A percentile compares a stretch with the other conserved stretches of the same genome.
phyloP scores from a whole-genome alignment of 2,888 invertebrate genomes.

The Leptopilina syphax region DNA sequence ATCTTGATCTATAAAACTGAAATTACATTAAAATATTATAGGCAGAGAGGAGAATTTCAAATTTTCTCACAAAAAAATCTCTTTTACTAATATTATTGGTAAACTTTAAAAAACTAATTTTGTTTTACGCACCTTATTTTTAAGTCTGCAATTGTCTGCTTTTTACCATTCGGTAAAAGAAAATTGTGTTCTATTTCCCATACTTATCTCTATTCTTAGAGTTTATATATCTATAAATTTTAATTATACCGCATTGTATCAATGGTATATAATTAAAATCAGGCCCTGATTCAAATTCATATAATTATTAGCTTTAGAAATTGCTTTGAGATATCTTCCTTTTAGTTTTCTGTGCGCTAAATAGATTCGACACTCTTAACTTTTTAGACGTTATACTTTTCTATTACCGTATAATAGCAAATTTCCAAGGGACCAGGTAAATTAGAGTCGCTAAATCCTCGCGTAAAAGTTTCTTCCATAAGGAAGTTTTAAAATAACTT shows the following conservation, averaged over 20 bases:
- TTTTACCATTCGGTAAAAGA: too few relatives aligned
- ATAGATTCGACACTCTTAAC: constrained; percentile 27
- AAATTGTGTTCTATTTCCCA: too few relatives aligned
- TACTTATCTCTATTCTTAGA: too few relatives aligned
- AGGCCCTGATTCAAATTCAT: background rate
- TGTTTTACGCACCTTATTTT: too few relatives aligned
- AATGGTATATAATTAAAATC: too few relatives aligned
- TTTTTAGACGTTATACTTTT: constrained; percentile 20
- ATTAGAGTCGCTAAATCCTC: constrained; percentile 55
- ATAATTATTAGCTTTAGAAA: background rate
- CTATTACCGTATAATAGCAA: constrained; percentile 27
- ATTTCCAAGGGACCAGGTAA: constrained; percentile 46
- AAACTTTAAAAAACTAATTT: too few relatives aligned
- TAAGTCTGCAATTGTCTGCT: too few relatives aligned
- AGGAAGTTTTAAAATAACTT: constrained; percentile 39
- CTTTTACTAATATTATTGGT: background rate
- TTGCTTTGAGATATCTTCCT: background rate
- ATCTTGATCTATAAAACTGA: background rate
- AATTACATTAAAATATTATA: background rate
- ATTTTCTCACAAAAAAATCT: background rate
- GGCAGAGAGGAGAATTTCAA: background rate
- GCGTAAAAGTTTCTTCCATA: constrained; percentile 43
- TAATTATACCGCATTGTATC: too few relatives aligned
- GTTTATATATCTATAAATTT: too few relatives aligned
- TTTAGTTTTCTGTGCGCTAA: background rate